Percentiles rank a stretch among this genome's conserved stretches.
phyloP scores from a whole-genome alignment of 2,797 vertebrate species.

The Clarias platycephalus region DNA sequence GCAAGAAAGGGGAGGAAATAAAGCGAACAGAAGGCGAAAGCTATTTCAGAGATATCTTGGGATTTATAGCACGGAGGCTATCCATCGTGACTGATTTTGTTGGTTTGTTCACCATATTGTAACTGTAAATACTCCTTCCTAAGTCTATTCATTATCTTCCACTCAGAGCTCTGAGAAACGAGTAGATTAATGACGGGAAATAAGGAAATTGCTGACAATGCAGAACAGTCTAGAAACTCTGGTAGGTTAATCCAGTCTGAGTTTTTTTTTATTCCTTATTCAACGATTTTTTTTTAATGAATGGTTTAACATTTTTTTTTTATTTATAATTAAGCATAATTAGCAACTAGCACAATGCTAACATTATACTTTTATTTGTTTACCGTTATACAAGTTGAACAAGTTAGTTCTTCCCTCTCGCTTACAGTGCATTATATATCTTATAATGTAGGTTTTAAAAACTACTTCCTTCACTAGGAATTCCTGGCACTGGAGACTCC shows the following conservation, averaged over 20 bases:
- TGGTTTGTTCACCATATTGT: slow-evolving; percentile 3
- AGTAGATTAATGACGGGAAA: background rate
- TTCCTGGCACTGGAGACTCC: background rate
- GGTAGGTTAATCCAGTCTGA: background rate
- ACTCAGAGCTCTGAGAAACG: background rate
- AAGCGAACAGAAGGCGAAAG: background rate
- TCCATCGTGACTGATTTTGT: background rate
- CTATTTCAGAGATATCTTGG: slow-evolving; percentile 7
- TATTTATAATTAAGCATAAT: too few relatives aligned
- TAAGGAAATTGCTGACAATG: background rate
- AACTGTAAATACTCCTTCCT: background rate
- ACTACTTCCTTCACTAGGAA: background rate
- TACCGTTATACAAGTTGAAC: background rate
- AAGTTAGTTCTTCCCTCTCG: background rate
- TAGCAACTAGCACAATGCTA: background rate
- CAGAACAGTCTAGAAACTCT: background rate
- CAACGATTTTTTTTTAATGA: background rate
- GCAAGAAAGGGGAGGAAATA: slow-evolving; percentile 4
- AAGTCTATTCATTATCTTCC: background rate
- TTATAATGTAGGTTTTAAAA: background rate
- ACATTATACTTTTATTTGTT: too few relatives aligned
- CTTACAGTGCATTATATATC: background rate
- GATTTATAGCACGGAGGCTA: background rate
- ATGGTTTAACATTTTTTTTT: too few relatives aligned
- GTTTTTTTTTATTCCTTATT: background rate